phyloP scores from a whole-genome alignment of 1,140 invertebrate species.

The Nylanderia fulva region DNA sequence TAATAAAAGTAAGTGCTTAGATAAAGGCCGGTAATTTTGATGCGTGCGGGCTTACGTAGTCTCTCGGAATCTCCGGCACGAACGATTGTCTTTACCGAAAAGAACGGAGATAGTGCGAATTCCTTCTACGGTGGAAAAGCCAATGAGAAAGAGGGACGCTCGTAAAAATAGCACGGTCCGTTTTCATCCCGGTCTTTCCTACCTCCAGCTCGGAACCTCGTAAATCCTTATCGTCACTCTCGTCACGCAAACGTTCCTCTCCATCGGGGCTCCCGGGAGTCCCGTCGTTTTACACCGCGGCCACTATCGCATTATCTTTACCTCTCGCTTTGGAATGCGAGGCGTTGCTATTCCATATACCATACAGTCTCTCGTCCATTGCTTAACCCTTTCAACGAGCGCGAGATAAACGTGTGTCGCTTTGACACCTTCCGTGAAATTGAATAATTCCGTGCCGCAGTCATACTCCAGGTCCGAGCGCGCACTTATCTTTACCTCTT shows the following conservation, averaged over 20 bases:
- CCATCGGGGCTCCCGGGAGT: conserved; percentile 22
- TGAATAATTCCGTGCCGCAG: conserved; percentile 68
- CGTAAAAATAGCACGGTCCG: conserved; percentile 62
- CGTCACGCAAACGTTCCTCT: conserved; percentile 63
- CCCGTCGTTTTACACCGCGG: conserved; percentile 39
- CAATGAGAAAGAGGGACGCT: conserved; percentile 20
- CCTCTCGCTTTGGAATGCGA: conserved; percentile 74
- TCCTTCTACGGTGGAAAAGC: conserved; percentile 40
- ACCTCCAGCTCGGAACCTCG: conserved; percentile 16
- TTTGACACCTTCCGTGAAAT: conserved; percentile 75
- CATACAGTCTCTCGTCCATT: conserved; percentile 61
- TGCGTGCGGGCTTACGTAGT: conserved; percentile 1
- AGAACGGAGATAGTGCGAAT: conserved; percentile 57
- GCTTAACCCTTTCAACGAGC: conserved; percentile 77
- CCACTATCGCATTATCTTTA: conserved; percentile 75
- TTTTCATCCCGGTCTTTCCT: neutral
- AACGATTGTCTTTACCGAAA: neutral
- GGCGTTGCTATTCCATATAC: conserved; percentile 56
- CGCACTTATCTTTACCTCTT: conserved; percentile 62
- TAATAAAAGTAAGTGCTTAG: conserved; percentile 58
- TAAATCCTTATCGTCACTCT: conserved; percentile 75
- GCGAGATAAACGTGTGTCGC: conserved; percentile 76
- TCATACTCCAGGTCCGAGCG: conserved; percentile 53
- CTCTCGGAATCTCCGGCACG: conserved; percentile 32
- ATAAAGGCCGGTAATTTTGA: conserved; percentile 3